Evolutionary conservation across 37 sponge, comb jelly and placozoan species (phyloP).

Genomic region (Dysidea cf. avara): DNA sequence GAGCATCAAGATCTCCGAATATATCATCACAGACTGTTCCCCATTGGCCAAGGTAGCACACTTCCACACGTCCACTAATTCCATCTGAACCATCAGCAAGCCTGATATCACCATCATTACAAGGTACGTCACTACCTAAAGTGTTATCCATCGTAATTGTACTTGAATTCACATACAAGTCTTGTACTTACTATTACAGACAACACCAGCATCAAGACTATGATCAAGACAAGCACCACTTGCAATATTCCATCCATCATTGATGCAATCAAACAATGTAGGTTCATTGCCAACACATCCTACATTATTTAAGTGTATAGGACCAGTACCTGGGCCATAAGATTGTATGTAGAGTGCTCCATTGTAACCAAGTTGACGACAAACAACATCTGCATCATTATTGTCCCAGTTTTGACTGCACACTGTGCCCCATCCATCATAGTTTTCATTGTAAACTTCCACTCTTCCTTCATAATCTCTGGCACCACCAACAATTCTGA

Average conservation of each 20-base stretch:
- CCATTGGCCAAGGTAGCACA: conserved; percentile 15
- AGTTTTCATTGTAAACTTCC: conserved; percentile 12
- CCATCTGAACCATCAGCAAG: background rate
- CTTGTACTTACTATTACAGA: background rate
- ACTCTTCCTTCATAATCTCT: conserved; percentile 20
- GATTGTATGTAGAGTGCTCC: background rate
- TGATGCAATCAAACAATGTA: background rate
- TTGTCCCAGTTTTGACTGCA: background rate
- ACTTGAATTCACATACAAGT: background rate
- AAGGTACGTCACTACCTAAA: no score
- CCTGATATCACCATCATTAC: background rate
- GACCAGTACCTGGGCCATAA: conserved; percentile 9
- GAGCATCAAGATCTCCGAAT: background rate
- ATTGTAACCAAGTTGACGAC: background rate
- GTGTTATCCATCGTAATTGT: no score
- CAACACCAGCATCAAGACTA: background rate
- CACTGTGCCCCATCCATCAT: conserved; percentile 9
- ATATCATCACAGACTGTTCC: conserved; percentile 25
- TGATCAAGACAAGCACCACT: background rate
- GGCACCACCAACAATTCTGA: background rate
- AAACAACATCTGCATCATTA: background rate
- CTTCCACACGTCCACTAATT: background rate
- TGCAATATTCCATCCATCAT: conserved; percentile 3
- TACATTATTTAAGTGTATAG: no score
- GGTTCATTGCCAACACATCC: background rate